These are phyloP conservation scores for Diadophis punctatus DNA, from an alignment of 2,113 vertebrate genomes.

Conservation along the genomic window DNA sequence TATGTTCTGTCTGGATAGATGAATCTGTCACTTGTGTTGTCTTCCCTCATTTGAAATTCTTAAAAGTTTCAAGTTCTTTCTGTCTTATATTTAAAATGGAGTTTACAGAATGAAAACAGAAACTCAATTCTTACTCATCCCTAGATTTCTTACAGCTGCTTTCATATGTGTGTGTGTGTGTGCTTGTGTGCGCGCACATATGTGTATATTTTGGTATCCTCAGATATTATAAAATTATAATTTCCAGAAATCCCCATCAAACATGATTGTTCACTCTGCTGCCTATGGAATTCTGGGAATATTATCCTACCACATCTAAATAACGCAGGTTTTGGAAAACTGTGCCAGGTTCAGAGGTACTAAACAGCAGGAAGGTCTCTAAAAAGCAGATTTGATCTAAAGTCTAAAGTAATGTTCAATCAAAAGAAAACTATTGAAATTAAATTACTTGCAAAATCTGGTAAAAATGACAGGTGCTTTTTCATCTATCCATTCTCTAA, in stretches of 20 bases:
- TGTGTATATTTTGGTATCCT: background rate
- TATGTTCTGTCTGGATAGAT: background rate
- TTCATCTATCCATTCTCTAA: background rate
- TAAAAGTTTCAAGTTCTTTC: background rate
- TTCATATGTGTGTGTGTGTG: background rate
- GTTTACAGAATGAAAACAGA: background rate
- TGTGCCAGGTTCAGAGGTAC: background rate
- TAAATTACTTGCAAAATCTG: background rate
- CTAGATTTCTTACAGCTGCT: background rate
- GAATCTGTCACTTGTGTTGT: background rate
- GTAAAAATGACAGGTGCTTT: background rate
- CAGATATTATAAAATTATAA: background rate
- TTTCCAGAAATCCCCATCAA: background rate
- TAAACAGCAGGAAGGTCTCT: background rate
- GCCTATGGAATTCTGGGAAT: background rate
- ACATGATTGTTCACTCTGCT: background rate
- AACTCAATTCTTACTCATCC: background rate
- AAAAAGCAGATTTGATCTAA: rapidly evolving
- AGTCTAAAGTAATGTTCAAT: background rate
- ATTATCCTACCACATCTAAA: background rate
- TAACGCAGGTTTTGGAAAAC: background rate
- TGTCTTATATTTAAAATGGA: background rate
- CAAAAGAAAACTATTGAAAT: background rate
- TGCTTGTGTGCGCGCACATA: background rate
- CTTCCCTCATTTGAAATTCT: background rate